Base-by-base conservation (phyloP, 2,113 vertebrate species). In the Fukomys damarensis region DNA sequence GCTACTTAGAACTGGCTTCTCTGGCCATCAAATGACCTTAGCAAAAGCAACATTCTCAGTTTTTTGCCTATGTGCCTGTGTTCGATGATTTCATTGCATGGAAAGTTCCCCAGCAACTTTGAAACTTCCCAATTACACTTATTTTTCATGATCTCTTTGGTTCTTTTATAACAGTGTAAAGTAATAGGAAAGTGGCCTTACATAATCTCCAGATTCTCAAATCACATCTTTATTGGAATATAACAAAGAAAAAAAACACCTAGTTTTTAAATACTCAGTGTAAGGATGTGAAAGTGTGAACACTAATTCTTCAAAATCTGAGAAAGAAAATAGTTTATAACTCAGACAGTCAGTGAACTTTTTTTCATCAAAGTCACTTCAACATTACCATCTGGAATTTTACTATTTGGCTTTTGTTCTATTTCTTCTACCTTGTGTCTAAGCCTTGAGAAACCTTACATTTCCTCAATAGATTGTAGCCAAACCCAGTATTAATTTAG, bases 301-400 rank as follows among this genome's bases (percentile, higher is more conserved):
- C 38, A 61, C 0, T 56, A 19, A 54, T 59, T 91, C 12, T 38
- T 80, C 20, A 88, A 91, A 95, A 68, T 61, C 0, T 20, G n/a
- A 87, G 17, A 79, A 65, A 84, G 58, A 66, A 88, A 86, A 66
- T 30, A 56, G 65, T 89, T 86, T 26, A 35, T 3, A 54, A 43
- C 66, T 41, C 19, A 68, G 30, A 74, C 13, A 91, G 17, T 4
- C 38, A 24, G 16, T 87, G 1, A 26, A 91, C 19, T 95, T 82
- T 79, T 79, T 93, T 46, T 92, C 3, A 49, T 84, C 17, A 16
- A 81, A 79, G n/a, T 38, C 96, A 11, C 59, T 96, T 95, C 43
- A 80, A 49, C 7, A 54, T 85, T 82, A 68, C 92, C 96, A 96
- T 81, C 65, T 65, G 92, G 81, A 97, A 80, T 76, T 22, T 9